Percentiles rank a stretch among this genome's conserved stretches.
phyloP scores from a whole-genome alignment of 2,888 invertebrate genomes.

The Biston stratarius region DNA sequence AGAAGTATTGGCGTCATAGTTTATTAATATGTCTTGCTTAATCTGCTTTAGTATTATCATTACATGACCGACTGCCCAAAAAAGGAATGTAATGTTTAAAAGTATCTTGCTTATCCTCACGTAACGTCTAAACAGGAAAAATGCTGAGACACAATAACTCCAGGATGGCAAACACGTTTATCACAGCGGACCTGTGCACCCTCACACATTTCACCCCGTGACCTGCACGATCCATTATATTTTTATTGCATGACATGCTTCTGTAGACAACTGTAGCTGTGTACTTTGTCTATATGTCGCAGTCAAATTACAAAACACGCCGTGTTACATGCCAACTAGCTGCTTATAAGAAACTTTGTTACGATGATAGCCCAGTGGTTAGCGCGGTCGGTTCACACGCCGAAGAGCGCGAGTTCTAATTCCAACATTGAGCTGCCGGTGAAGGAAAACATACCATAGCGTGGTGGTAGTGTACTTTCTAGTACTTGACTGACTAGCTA shows the following conservation, averaged over 20 bases:
- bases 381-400: no score
- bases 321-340: not conserved
- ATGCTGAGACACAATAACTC: conserved; percentile 18
- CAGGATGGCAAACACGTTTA: conserved; percentile 26
- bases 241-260: conserved; percentile 1
- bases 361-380: no score
- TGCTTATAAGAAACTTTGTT: no score
- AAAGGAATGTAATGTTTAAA: not conserved
- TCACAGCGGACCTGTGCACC: conserved; percentile 22
- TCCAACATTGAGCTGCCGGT: no score
- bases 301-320: not conserved
- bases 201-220: conserved; percentile 24
- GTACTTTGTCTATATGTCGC: not conserved
- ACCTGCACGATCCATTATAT: conserved; percentile 26
- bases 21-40: no score
- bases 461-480: no score
- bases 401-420: no score
- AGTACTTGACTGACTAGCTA: no score
- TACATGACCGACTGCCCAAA: no score
- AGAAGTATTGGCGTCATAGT: no score
- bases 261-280: not conserved
- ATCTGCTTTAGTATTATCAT: no score
- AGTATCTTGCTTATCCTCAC: not conserved
- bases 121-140: conserved; percentile 16
- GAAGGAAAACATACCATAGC: no score